Evolutionary conservation across 2,888 invertebrate genomes (phyloP), one percentile per base, ranked within the genome.

Genomic region (Entomobrya multifasciata): DNA sequence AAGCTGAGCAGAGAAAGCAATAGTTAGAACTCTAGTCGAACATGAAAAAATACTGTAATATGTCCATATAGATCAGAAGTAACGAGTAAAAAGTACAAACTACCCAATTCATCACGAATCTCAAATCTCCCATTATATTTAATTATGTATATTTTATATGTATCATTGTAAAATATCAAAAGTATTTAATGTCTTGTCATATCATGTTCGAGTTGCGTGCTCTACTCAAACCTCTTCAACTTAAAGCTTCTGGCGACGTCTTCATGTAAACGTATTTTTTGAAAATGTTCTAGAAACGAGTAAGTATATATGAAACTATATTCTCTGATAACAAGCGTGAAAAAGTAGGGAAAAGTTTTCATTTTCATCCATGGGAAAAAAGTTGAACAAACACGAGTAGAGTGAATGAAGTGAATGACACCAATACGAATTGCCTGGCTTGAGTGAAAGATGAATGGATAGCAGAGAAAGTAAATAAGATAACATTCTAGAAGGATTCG

Each of bases 11-110:
- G 70, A 47, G 49, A 22, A 41, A 57, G 15, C 20, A 11, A 76
- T 70, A 17, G 22, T 49, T 49, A 25, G 70, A 25, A 30, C 52
- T 52, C 17, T n/a, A 76, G 55, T 20, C 17, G 27, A 36, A 52
- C 72, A 49, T 15, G 74, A 55, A 17, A 74, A 74, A 36, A 8
- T 36, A 6, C 20, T 11, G 20, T 22, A 49, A 77, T 25, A 25
- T 76, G 77, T 22, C 30, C 44, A 77, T 57, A 57, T 11, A 22
- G n/a, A 57, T 77, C 57, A 41, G 57, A 60, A 76, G 41, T 60
- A 13, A 77, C 41, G 3, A 57, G 60, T 36, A 41, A 60, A 77
- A 17, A 57, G 44, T 60, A 57, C n/a, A 15, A 44, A 77, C 47
- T 70, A 44, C 8, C n/a, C 47, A 13, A 70, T 70, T 47, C 49